Base-by-base conservation (phyloP, 2,797 vertebrate species). In the Neosalanx taihuensis region DNA sequence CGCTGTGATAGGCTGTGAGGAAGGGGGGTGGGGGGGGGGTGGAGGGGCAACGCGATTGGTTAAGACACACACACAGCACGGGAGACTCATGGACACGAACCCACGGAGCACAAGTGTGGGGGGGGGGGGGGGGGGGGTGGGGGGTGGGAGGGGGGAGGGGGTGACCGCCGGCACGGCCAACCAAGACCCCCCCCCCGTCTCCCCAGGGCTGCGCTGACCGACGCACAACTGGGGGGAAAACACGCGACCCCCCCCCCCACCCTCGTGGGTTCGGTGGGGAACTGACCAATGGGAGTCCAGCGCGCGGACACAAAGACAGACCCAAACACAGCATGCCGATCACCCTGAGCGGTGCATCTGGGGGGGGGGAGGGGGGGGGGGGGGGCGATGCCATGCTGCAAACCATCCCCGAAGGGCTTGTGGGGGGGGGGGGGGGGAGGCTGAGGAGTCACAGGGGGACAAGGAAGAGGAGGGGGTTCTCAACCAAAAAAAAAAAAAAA, bases 321-420 rank as follows among this genome's bases (percentile, higher is more conserved):
- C 84, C 85, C 83, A 87, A 90, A 90, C 91, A 92, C 82, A 89
- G 79, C 92, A 93, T 94, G 92, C 91, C 76, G 87, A 91, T 88
- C 90, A 81, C 85, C 83, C 82, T 88, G 80, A 89, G 87, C 85
- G 89, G 90, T 91, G 90, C 87, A 90, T 89, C 90, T 86, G 80
- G 89, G 90, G 33, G 89, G 89, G 23, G 1, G n/a, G n/a, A n/a
- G 89, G 90, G 33, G 80, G 89, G 90, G 33, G 80, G 89, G 90
- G 33, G 89, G 89, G 23, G 1, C 89, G 89, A 92, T 88, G 83
- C 88, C 92, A 92, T 94, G 92, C 92, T 85, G 87, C 88, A 91
- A 90, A 86, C 84, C 88, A 82, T 81, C 88, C 87, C 84, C 10
- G n/a, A n/a, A 26, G 23, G 23, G 23, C 23, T n/a, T 70, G 73